These are phyloP conservation scores for Vulpes vulpes DNA, from an alignment of 2,113 vertebrate species.

Conservation along the genomic window DNA sequence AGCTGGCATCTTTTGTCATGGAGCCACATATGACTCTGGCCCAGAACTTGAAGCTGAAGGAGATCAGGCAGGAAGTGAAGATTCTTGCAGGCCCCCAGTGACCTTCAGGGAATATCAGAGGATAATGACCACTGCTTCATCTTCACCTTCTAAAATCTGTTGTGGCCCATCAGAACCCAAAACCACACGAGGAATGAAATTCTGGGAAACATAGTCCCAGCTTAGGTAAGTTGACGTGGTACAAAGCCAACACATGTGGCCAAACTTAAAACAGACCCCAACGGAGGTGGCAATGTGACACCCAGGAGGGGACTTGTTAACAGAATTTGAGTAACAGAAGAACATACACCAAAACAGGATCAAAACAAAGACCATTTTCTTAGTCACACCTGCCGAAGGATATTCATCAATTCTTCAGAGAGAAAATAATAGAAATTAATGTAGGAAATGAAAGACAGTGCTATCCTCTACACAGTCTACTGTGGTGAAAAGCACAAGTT, in stretches of 20 bases:
- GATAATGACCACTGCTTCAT: not conserved
- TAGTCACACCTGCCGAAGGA: not conserved
- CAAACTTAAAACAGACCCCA: not conserved
- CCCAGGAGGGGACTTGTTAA: not conserved
- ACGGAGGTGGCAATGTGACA: not conserved
- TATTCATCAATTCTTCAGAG: not conserved
- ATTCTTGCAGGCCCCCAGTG: not conserved
- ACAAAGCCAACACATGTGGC: not conserved
- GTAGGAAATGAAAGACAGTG: not conserved
- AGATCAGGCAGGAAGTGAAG: not conserved
- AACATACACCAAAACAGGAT: not conserved
- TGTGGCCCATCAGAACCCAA: not conserved
- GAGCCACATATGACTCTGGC: not conserved
- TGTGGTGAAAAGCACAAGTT: slow-evolving; percentile 20
- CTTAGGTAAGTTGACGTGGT: not conserved
- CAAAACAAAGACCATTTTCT: slow-evolving; percentile 21
- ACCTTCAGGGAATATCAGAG: slow-evolving; percentile 8
- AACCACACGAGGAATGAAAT: not conserved
- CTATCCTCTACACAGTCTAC: not conserved
- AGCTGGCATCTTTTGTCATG: not conserved
- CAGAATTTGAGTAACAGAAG: not conserved
- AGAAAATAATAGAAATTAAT: not conserved
- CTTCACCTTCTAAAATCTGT: not conserved
- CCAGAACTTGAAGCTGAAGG: not conserved
- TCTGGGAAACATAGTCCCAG: not conserved